Conservation (phyloP, 2,888 invertebrate genomes). For the Mantis religiosa region DNA sequence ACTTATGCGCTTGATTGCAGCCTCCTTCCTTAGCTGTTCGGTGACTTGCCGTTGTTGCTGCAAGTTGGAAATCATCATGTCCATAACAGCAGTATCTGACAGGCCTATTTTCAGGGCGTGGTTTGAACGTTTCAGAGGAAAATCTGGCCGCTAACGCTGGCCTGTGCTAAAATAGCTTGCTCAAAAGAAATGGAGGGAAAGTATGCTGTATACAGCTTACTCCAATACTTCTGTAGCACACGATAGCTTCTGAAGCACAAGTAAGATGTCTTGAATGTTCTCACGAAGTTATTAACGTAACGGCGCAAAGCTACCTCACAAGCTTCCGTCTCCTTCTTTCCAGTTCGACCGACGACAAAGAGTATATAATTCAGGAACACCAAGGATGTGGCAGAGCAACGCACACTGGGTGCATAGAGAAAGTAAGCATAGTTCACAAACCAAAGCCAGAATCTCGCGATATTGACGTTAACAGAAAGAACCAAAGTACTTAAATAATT, state of each 20-base stretch:
- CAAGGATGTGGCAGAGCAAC: not conserved
- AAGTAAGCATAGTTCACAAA: no score
- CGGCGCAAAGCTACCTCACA: no score
- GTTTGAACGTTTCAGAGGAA: slow-evolving; percentile 28
- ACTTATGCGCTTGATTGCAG: slow-evolving; percentile 78
- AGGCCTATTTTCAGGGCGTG: slow-evolving; percentile 68
- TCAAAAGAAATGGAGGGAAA: not conserved
- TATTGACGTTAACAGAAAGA: no score
- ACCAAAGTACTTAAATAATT: no score
- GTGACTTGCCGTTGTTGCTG: slow-evolving; percentile 92
- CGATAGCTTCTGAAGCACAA: not conserved
- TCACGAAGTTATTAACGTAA: not conserved
- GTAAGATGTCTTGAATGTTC: not conserved
- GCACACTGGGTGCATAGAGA: no score
- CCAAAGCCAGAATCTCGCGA: no score
- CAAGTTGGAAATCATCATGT: slow-evolving; percentile 88
- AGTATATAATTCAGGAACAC: no score
- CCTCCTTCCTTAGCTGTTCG: slow-evolving; percentile 89
- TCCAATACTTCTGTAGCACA: not conserved
- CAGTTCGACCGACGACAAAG: not conserved
- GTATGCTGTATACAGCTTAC: no score
- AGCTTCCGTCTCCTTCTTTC: not conserved
- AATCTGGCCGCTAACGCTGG: slow-evolving; percentile 1
- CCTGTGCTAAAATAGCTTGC: not conserved
- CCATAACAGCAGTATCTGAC: slow-evolving; percentile 85